Conservation (phyloP, 2,888 invertebrate genomes). For the Leucophenga montana region DNA sequence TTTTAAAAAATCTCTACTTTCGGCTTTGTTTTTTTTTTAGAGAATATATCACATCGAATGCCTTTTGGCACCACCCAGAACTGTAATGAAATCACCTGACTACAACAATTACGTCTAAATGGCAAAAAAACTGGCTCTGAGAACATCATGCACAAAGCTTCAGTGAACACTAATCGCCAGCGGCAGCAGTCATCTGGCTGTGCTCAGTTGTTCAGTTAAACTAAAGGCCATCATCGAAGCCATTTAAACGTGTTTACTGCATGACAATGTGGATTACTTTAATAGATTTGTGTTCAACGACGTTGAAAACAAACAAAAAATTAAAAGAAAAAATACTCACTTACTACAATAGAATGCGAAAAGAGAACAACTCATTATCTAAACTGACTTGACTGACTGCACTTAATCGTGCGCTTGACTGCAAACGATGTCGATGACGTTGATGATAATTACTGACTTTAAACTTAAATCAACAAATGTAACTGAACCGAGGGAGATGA, state of each 20-base stretch:
- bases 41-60: not conserved
- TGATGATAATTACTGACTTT: not conserved
- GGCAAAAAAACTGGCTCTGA: conserved; percentile 7
- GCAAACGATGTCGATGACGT: not conserved
- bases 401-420: conserved; percentile 7
- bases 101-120: conserved; percentile 14
- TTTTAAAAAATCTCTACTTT: not conserved
- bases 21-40: not conserved
- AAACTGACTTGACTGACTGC: conserved; percentile 14
- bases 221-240: conserved; percentile 14
- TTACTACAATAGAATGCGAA: too few species aligned
- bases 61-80: not conserved
- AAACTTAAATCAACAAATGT: conserved; percentile 3
- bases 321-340: too few species aligned
- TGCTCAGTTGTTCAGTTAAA: not conserved
- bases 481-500: too few species aligned
- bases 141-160: not conserved
- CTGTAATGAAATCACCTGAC: conserved; percentile 14
- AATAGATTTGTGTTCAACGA: conserved; percentile 12
- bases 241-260: conserved; percentile 22
- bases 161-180: conserved; percentile 1
- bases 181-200: not conserved
- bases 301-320: too few species aligned
- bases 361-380: conserved; percentile 2
- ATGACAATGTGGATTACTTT: conserved; percentile 20